Base-by-base conservation (phyloP, 53 echinoderm and acorn worm genomes). In the Antedon mediterranea region DNA sequence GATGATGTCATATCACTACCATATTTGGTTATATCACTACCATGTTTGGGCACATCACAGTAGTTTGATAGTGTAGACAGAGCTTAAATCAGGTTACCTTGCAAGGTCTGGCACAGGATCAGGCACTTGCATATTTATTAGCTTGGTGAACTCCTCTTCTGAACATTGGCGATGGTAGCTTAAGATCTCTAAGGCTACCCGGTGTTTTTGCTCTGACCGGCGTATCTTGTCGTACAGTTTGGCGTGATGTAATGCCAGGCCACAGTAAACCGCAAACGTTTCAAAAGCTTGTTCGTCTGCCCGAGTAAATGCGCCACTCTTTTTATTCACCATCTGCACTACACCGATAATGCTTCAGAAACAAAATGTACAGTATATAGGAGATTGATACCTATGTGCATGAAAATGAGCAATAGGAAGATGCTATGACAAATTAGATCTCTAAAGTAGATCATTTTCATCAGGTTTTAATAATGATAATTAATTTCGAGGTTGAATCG, bases 251-350 rank as follows among this genome's bases (percentile, higher is more conserved):
- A 97, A 78, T 0, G 97, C 97, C 31, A 97, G 82, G 4, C 97
- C 97, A 82, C 97, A 97, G 84, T 89, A 97, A 9, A 97, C 90
- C 13, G 92, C 92, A 87, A 92, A 92, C 42, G 89, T 97, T 78
- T 95, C 97, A 92, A 97, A 97, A 0, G 97, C 89, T 41, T 97
- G 89, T 73, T 97, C 97, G 83, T 97, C 92, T 11, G 77, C 84
- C 71, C 88, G 87, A 32, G 92, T 92, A 76, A 97, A 97, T 27
- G 42, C 43, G 15, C 97, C 97, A 32, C 79, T 81, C 74, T 90
- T 97, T 86, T 97, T 97, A 41, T 97, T 97, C 26, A 97, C 97
- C 95, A 95, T 95, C 81, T 97, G 97, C 26, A 97, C 92, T 0
- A 97, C 97, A 34, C 97, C 97, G 74, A 97, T 97, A 0, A 92